These are phyloP conservation scores for Periplaneta americana DNA, from an alignment of 1,140 invertebrate species.

Conservation along the genomic window DNA sequence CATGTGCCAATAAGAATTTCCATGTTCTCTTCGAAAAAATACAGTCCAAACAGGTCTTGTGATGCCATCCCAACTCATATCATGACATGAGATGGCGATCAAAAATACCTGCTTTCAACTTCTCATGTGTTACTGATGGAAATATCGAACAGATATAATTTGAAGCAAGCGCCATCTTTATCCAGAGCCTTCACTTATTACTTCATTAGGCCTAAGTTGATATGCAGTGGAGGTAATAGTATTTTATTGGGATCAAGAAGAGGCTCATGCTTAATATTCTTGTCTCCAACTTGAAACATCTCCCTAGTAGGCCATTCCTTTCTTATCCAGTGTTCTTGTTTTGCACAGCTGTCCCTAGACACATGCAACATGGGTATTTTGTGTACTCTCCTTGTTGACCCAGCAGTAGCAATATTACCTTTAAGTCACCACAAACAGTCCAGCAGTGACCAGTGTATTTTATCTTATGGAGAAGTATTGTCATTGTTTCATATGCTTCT, in stretches of 20 bases:
- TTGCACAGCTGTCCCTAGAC: not conserved
- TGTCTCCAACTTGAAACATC: not conserved
- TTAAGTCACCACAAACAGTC: conserved; percentile 30
- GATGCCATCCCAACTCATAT: too few species aligned
- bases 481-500: conserved; percentile 31
- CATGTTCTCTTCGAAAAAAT: too few species aligned
- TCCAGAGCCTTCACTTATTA: too few species aligned
- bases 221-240: too few species aligned
- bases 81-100: not conserved
- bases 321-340: not conserved
- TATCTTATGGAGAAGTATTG: conserved; percentile 27
- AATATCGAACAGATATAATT: not conserved
- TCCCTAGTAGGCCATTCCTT: not conserved
- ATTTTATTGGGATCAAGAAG: too few species aligned
- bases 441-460: conserved; percentile 31
- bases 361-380: not conserved
- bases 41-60: too few species aligned
- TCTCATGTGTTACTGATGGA: not conserved
- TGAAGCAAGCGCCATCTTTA: too few species aligned
- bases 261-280: not conserved
- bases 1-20: too few species aligned
- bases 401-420: conserved; percentile 17
- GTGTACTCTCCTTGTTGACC: not conserved
- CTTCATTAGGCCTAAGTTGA: too few species aligned
- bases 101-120: not conserved